These are phyloP conservation scores for Lerista edwardsae DNA, from an alignment of 2,797 vertebrate genomes.

Conservation along the genomic window DNA sequence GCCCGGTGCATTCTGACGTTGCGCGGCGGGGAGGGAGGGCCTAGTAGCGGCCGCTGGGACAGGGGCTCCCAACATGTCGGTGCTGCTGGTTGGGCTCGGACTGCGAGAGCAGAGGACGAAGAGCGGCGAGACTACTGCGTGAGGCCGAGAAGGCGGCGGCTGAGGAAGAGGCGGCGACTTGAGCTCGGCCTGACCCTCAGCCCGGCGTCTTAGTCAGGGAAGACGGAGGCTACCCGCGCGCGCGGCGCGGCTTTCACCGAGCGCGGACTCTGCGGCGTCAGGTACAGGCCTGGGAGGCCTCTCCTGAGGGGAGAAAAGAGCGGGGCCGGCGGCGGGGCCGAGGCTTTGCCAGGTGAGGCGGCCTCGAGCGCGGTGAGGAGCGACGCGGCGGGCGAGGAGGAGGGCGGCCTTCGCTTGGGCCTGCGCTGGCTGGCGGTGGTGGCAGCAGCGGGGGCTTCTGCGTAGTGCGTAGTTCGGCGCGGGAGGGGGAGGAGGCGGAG, in stretches of 20 bases:
- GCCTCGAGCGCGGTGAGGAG: not conserved
- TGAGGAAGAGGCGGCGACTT: constrained; percentile 41
- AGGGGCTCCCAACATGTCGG: constrained; percentile 63
- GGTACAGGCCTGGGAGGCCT: constrained; percentile 19
- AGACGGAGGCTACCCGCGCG: not conserved
- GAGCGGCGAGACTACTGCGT: constrained; percentile 6
- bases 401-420: constrained; percentile 11
- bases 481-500: not conserved
- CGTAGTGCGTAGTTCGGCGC: not conserved
- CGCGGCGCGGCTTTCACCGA: not conserved
- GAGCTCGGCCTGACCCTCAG: not conserved
- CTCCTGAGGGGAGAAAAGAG: not conserved
- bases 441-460: not conserved
- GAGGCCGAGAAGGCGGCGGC: constrained; percentile 35
- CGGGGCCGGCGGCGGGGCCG: not conserved
- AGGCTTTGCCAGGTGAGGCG: not conserved
- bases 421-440: constrained; percentile 7
- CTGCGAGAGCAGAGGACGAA: constrained; percentile 26
- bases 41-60: constrained; percentile 45
- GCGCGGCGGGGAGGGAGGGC: constrained; percentile 47
- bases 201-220: not conserved
- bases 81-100: constrained; percentile 55
- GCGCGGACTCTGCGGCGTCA: constrained; percentile 22
- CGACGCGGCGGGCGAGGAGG: not conserved
- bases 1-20: constrained; percentile 58